phyloP scores from a whole-genome alignment of 2,797 vertebrate genomes.

The Sebastes glaucus region DNA sequence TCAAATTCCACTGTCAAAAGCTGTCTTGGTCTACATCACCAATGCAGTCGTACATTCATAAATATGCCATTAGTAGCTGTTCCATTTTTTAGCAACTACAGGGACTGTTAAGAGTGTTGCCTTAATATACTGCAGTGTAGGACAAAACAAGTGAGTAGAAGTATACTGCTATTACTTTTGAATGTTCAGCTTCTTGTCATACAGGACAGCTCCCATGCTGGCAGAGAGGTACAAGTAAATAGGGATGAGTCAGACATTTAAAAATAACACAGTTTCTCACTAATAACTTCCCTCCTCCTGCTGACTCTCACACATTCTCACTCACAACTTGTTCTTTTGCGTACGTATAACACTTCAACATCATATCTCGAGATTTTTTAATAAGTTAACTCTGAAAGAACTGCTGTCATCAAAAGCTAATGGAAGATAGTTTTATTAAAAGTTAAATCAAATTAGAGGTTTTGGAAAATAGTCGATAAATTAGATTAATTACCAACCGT shows the following conservation, averaged over 20 bases:
- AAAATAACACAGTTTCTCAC: conserved; percentile 64
- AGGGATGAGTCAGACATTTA: conserved; percentile 65
- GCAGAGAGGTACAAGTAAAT: conserved; percentile 38
- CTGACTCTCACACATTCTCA: conserved; percentile 55
- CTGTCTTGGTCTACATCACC: conserved; percentile 1
- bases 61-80: conserved; percentile 45
- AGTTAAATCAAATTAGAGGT: not conserved
- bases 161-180: conserved; percentile 18
- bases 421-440: not conserved
- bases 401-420: not conserved
- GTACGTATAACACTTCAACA: conserved; percentile 29
- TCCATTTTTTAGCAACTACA: conserved; percentile 33
- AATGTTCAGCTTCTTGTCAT: conserved; percentile 47
- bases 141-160: conserved; percentile 13
- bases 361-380: conserved; percentile 25
- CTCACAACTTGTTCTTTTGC: conserved; percentile 47
- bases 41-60: conserved; percentile 30
- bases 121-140: conserved; percentile 15
- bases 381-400: conserved; percentile 34
- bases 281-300: conserved; percentile 48
- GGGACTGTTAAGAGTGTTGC: not conserved
- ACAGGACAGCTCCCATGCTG: conserved; percentile 21
- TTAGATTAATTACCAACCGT: not conserved
- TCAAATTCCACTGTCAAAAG: conserved; percentile 32
- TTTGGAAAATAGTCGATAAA: not conserved